phyloP scores from a whole-genome alignment of 2,888 invertebrate species.

The Drosophila subsilvestris region DNA sequence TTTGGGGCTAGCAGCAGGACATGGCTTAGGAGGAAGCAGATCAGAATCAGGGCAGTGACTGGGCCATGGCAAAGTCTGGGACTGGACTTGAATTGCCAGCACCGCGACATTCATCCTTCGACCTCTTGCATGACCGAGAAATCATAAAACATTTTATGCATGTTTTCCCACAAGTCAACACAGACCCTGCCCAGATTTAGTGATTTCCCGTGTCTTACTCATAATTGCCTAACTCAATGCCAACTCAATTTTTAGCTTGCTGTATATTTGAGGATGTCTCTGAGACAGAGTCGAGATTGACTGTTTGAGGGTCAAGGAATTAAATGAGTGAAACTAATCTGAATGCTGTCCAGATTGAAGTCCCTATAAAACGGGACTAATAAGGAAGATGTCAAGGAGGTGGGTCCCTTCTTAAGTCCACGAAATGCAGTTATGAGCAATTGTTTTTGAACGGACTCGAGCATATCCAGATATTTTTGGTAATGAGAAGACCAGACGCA shows the following conservation, averaged over 20 bases:
- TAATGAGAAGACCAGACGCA: too few relatives aligned
- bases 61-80: slow-evolving; percentile 8
- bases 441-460: too few relatives aligned
- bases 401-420: too few relatives aligned
- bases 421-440: too few relatives aligned
- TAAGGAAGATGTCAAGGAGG: too few relatives aligned
- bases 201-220: slow-evolving; percentile 27
- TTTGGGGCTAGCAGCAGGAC: slow-evolving; percentile 75
- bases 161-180: slow-evolving; percentile 75
- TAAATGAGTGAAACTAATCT: too few relatives aligned
- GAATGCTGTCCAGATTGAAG: too few relatives aligned
- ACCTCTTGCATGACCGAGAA: slow-evolving; percentile 71
- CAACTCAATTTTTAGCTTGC: slow-evolving; percentile 55
- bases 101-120: slow-evolving; percentile 54
- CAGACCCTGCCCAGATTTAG: neutral
- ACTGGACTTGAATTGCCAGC: slow-evolving; percentile 48
- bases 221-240: slow-evolving; percentile 74
- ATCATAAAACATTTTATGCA: slow-evolving; percentile 79
- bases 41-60: slow-evolving; percentile 1
- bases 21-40: slow-evolving; percentile 15
- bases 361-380: too few relatives aligned
- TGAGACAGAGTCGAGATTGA: too few relatives aligned
- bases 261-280: slow-evolving; percentile 1
- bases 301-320: neutral
- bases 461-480: too few relatives aligned